Evolutionary conservation across 2,797 vertebrate species (phyloP), one percentile per base, ranked within the genome.

Genomic region (Sebastes glaucus): DNA sequence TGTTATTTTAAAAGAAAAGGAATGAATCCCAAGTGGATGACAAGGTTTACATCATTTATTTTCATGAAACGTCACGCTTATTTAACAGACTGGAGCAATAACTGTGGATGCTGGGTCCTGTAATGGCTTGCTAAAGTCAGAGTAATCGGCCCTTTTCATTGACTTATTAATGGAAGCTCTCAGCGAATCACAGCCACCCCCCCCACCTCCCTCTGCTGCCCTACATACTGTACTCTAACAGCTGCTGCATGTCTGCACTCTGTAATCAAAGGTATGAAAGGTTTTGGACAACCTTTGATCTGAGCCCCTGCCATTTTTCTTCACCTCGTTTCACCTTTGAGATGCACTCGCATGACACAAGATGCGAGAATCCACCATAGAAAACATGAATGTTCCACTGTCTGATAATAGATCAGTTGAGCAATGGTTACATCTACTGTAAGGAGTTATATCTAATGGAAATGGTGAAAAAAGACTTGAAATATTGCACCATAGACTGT

Each of bases 271-370:
- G 70, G 7, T 49, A 33, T 10, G 61, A 66, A 53, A 53, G 64
- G 22, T 61, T 16, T 16, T 66, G 25, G 76, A 75, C 71, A 65
- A 38, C 64, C 78, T 89, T 86, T 85, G 67, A 89, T 91, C 61
- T 57, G 72, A 74, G 59, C 56, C 18, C 16, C 30, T 25, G 60
- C 28, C 61, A 38, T 76, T 83, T 38, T 38, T 59, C 71, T 33
- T 83, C 67, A 49, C 55, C 75, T 32, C 6, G 42, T 57, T 65
- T 69, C 53, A 63, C 71, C 75, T 78, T 9, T 70, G 22, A 81
- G 61, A 64, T 33, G 33, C 30, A 25, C 46, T 62, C 0, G 7
- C 28, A 66, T 75, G 71, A 79, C 66, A 75, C 63, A 53, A 68
- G 72, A 64, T 28, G 32, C 0, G 13, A 73, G 30, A 81, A n/a